phyloP scores from a whole-genome alignment of 2,888 invertebrate genomes.

The Rosalia funebris region DNA sequence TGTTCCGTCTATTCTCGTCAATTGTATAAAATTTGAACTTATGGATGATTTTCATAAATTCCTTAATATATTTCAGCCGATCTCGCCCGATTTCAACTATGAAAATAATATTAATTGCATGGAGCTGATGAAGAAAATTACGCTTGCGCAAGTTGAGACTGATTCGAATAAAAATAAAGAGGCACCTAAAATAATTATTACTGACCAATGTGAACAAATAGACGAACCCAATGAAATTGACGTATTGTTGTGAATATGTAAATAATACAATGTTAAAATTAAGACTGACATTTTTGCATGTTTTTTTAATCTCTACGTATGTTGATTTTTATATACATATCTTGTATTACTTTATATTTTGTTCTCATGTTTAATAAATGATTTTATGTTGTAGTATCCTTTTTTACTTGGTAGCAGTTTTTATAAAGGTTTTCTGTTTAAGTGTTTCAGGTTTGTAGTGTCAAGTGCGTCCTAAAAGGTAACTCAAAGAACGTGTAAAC shows the following conservation, averaged over 20 bases:
- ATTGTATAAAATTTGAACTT: slow-evolving; percentile 39
- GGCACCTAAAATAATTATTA: slow-evolving; percentile 47
- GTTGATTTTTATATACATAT: slow-evolving; percentile 20
- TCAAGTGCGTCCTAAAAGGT: no score
- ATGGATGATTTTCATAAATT: slow-evolving; percentile 47
- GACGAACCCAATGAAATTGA: slow-evolving; percentile 45
- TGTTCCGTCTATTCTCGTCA: slow-evolving; percentile 40
- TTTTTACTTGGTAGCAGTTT: background rate
- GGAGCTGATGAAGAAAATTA: slow-evolving; percentile 42
- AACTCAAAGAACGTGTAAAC: background rate
- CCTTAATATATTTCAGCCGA: slow-evolving; percentile 39
- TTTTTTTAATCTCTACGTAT: slow-evolving; percentile 14
- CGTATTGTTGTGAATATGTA: slow-evolving; percentile 36
- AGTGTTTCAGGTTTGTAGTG: no score
- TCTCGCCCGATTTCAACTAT: slow-evolving; percentile 30
- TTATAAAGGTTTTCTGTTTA: background rate
- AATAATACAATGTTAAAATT: slow-evolving; percentile 24
- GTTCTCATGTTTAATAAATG: slow-evolving; percentile 17
- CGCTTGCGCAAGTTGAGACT: slow-evolving; percentile 40
- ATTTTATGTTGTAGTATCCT: slow-evolving; percentile 1
- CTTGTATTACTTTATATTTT: slow-evolving; percentile 20
- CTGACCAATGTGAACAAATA: slow-evolving; percentile 37
- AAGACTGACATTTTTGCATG: slow-evolving; percentile 35
- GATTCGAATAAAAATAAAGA: slow-evolving; percentile 37
- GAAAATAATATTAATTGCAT: slow-evolving; percentile 32